Evolutionary conservation across 1,140 invertebrate genomes (phyloP), one percentile per base, ranked within the genome.

Genomic region (Heliconius himera): DNA sequence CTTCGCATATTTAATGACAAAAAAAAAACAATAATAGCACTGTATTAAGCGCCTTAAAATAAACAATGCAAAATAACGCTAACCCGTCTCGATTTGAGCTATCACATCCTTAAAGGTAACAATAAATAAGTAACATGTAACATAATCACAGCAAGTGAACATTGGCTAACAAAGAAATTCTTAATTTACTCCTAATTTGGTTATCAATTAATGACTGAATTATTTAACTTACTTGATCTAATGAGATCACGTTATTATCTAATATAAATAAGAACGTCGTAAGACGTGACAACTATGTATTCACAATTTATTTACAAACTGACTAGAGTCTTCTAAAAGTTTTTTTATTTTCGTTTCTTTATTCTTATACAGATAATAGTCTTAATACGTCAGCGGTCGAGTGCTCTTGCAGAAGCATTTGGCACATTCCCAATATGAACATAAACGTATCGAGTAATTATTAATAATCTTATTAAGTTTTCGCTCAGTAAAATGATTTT

Each of bases 251-350:
- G 81, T 89, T 93, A 94, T 92, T 92, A 82, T 81, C 91, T 94
- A 94, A 86, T 90, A 89, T 89, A 93, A 93, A 92, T 92, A 92
- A 90, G 90, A 89, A 88, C 92, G 92, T 90, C 91, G 75, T 82
- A 85, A 84, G 92, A 93, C 91, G 91, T 83, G 88, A 88, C 90
- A 90, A 91, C 88, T 92, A 93, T 88, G 79, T 93, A 94, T 93
- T 93, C 91, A 94, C 93, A 94, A 88, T 90, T 86, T 94, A 93
- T 93, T 91, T 93, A 93, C 91, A 93, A 92, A 93, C 87, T 93
- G 92, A 94, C 93, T 94, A 94, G 91, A 91, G 89, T 90, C 87
- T 88, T 90, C 88, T 91, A 89, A 90, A 87, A 89, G 92, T 85
- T 89, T 89, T 82, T 84, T 88, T 87, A 85, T 85, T 90, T 87